Evolutionary conservation across 1,140 invertebrate genomes (phyloP), one percentile per base, ranked within the genome.

Genomic region (Drosophila rhopaloa): DNA sequence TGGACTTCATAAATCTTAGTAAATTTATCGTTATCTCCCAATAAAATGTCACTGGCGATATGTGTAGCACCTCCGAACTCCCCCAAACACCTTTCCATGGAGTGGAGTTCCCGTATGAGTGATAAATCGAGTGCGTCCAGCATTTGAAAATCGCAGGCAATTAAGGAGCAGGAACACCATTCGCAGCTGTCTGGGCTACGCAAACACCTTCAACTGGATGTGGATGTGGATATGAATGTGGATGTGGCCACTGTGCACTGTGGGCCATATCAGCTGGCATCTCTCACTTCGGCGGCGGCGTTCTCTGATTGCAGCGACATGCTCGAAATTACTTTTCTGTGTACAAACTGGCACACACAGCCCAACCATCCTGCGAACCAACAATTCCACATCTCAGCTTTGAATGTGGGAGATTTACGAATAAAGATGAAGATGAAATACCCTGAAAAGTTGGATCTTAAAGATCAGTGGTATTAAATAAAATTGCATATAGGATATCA

Each of bases 1-100:
- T 37, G 53, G 77, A 81, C 67, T 72, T 78, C 79, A 89, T 89
- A 84, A 89, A 89, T 89, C 84, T 89, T 78, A 63, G 77, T 89
- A 81, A 89, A 89, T 89, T 89, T 89, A 89, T 89, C 80, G 84
- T 89, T 89, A 89, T 89, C 84, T 66, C 58, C 84, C 82, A 89
- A 89, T 89, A 89, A 89, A 89, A 78, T 89, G 84, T 89, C 84
- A 89, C 75, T 68, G 75, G 48, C 53, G 47, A 76, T 50, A 16
- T 29, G 16, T 79, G 81, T 72, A 46, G 67, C 53, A 74, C 44
- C 59, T 65, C 40, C 40, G 6, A 29, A 48, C 47, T 13, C 14
- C 38, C 43, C 24, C 24, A 24, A n/a, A 8, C 35, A n/a, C 19
- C 19, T 9, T n/a, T 32, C 38, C 57, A 4, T 38, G 32, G 13